Base-by-base conservation (phyloP, 2,113 vertebrate genomes). In the Strix uralensis region DNA sequence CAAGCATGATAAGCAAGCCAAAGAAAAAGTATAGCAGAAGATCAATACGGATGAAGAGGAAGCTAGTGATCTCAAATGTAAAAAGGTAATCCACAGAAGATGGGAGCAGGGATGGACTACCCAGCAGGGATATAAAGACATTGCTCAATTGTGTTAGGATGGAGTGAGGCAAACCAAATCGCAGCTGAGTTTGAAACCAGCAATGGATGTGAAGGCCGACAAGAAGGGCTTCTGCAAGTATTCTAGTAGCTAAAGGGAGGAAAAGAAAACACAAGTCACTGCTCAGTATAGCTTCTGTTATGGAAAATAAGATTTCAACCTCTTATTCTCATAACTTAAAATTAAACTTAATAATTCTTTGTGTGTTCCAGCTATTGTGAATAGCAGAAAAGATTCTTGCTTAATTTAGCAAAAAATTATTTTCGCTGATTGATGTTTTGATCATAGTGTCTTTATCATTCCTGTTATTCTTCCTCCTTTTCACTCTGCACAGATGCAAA, bases 391-490 rank as follows among this genome's bases (percentile, higher is more conserved):
- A 92, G 49, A 86, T 57, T 88, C 44, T 83, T 96, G 49, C 66
- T 92, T 92, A 89, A 95, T 65, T 88, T 91, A 73, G 40, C 8
- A 32, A 92, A 94, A 94, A 81, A 70, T 27, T 51, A 65, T 91
- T 92, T 95, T 88, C 49, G 86, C 63, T 81, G 77, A 88, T 83
- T 46, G 77, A 94, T 84, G 9, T 97, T 91, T 95, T 92, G 77
- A 81, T 81, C 32, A 40, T 16, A 73, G 34, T 27, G 32, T 46
- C 83, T 92, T 94, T 92, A 91, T 73, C 8, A 89, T 91, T 82
- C 30, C 36, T 49, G 63, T 52, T 92, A 83, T 80, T 94, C 75
- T 82, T 88, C 47, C n/a, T 88, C 38, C 25, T 88, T 89, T 91
- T 81, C 54, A 83, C 29, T 80, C 62, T 61, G 67, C 46, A 86